Evolutionary conservation across 2,797 vertebrate species (phyloP), one percentile per base, ranked within the genome.

Genomic region (Peromyscus melanophrys): DNA sequence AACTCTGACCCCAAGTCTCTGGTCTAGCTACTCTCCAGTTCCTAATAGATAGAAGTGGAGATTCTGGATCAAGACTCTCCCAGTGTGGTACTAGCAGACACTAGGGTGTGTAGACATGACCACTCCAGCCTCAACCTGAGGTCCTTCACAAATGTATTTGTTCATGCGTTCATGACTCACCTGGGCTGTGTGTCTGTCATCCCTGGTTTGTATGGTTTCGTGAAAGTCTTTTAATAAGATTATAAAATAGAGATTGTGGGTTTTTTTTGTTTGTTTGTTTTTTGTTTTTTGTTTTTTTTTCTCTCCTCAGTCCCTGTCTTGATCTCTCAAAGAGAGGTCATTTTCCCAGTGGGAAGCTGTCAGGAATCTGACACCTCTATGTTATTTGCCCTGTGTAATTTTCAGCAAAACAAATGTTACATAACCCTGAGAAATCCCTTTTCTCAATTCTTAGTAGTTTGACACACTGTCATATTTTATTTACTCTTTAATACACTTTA

Each of bases 401-500:
- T 90, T 63, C 59, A 71, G 76, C 80, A 40, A 40, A 73, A 73
- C 9, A 23, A 61, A 61, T 71, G 25, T 96, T 92, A 52, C 16
- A n/a, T 96, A 91, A 87, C 86, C 61, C 2, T 21, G 55, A 95
- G 82, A 65, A 96, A 85, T 78, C 67, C 93, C 73, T n/a, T 90
- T 93, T 94, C 52, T 91, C 92, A 88, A 2, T 89, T 89, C 75
- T 65, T 77, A 71, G 75, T 96, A 85, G 96, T 93, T 67, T 97
- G 92, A 98, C 88, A 93, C 89, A 65, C 90, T 96, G 85, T 89
- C 96, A 94, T 96, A 95, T 98, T 98, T 98, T 96, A 98, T 94
- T 98, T 97, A 97, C 96, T 90, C 98, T 98, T 98, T 98, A 98
- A 98, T 98, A 98, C 98, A 98, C 98, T 98, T 98, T 98, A 98